These are phyloP conservation scores for Melanchra persicariae DNA, from an alignment of 2,888 invertebrate genomes.

Conservation along the genomic window DNA sequence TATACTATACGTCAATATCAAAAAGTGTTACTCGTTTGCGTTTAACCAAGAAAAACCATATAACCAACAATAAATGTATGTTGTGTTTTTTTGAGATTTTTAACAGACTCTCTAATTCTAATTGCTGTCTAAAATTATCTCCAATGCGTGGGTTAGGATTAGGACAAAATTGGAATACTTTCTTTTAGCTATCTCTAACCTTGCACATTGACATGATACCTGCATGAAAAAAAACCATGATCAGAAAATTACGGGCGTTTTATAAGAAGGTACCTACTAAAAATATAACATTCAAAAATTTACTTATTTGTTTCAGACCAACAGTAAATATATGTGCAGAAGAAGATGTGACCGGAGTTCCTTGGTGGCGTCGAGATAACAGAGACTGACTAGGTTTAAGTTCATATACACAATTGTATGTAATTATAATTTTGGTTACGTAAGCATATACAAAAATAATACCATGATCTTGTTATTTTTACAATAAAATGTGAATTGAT, in stretches of 20 bases:
- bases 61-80: no score
- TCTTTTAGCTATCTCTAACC: no score
- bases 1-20: no score
- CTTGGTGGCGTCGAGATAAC: conserved; percentile 88
- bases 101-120: neutral
- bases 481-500: conserved; percentile 67
- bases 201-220: no score
- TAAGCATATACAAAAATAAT: conserved; percentile 66
- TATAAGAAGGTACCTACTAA: neutral
- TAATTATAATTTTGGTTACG: conserved; percentile 63
- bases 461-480: conserved; percentile 72
- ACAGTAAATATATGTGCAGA: conserved; percentile 79
- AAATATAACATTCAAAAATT: neutral
- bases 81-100: no score
- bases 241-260: neutral
- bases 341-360: conserved; percentile 86
- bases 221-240: neutral
- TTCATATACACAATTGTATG: conserved; percentile 66
- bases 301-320: conserved; percentile 73
- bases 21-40: no score
- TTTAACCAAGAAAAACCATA: no score
- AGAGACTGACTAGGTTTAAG: conserved; percentile 88
- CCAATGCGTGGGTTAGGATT: neutral
- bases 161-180: neutral
- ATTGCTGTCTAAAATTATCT: neutral